Evolutionary conservation across 2,888 invertebrate genomes (phyloP).

Genomic region (Drepanosiphum platanoidis): DNA sequence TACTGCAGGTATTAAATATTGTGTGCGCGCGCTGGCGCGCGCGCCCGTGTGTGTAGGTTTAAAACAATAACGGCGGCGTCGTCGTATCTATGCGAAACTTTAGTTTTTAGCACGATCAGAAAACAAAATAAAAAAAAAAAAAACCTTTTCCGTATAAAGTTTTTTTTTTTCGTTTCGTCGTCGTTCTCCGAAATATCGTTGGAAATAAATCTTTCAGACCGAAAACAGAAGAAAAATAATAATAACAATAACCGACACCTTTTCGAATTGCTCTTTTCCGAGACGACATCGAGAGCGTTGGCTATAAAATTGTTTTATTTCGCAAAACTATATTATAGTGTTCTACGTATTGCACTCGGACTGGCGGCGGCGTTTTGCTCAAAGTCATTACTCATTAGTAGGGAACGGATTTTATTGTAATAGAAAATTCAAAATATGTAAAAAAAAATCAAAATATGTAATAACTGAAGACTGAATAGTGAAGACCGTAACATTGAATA

Average conservation of each 20-base stretch:
- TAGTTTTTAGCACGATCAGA: neutral
- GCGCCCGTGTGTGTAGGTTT: neutral
- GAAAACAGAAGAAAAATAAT: neutral
- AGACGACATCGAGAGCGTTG: neutral
- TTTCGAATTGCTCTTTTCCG: neutral
- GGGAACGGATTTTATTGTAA: no score
- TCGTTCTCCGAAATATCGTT: neutral
- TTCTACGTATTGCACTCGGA: no score
- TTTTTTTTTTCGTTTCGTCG: no score
- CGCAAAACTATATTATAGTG: no score
- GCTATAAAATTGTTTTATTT: conserved; percentile 1
- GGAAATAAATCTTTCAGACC: neutral
- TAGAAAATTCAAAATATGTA: no score
- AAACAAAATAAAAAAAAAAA: no score
- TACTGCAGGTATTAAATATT: conserved; percentile 16
- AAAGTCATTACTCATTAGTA: no score
- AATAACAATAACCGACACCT: neutral
- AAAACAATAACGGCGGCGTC: neutral
- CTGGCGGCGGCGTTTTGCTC: no score
- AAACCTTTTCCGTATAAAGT: neutral
- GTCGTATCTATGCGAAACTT: neutral
- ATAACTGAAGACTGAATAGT: no score
- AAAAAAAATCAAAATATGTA: no score
- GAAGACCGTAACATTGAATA: no score
- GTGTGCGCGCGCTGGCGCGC: neutral